Base-by-base conservation (phyloP, 1,140 invertebrate genomes). In the Bilobella aurantiaca region DNA sequence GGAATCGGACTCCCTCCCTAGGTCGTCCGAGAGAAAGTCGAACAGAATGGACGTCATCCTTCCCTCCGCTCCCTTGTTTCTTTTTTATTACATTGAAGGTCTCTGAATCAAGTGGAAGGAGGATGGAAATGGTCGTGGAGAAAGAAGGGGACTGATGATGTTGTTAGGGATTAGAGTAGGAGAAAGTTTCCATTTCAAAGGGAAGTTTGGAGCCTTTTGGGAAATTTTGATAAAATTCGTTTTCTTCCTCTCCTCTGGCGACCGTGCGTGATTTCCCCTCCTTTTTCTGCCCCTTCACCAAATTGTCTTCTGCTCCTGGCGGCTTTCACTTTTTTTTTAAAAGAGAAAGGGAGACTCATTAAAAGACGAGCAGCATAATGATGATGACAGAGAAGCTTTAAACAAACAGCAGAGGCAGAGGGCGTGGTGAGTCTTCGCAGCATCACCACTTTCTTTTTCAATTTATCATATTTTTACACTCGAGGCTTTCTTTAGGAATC, bases 131-230 rank as follows among this genome's bases (percentile, higher is more conserved):
- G 12, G 18, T 53, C 30, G 23, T 18, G 25, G 3, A 63, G 14
- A 23, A 49, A 56, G 47, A 56, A 5, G 1, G 34, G 32, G 37
- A 42, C 34, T 53, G 49, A 53, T 53, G 49, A 53, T 23, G 12
- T 53, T 53, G 49, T 53, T 53, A 53, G 49, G 49, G 49, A 53
- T 53, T 53, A 42, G 8, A 18, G 34, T 14, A 12, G 3, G 14
- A 53, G 25, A 53, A 37, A 62, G 69, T 67, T 70, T 70, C 69
- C 69, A 70, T 70, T 70, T 70, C 69, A 70, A 70, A 70, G 69
- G 57, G 64, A 69, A 59, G 61, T 67, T 58, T 61, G 3, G 49
- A 23, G 32, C 63, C 46, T 29, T 34, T 49, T 37, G 42, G 53
- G 66, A 69, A 65, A 56, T 66, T 69, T 69, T 61, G 53, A 61